phyloP scores from a whole-genome alignment of 2,113 vertebrate genomes.

The Mirounga angustirostris region DNA sequence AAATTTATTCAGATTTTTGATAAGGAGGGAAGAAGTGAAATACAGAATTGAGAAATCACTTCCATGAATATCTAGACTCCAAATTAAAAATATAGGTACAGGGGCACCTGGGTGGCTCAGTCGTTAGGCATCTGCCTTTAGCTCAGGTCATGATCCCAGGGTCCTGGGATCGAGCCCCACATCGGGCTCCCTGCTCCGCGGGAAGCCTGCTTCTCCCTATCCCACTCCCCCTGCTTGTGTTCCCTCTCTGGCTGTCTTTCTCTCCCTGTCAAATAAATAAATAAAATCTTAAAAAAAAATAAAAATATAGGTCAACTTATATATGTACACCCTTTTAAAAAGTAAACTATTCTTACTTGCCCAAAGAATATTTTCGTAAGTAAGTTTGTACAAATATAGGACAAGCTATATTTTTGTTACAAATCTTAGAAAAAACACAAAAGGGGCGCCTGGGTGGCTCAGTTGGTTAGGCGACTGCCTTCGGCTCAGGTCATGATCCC shows the following conservation, averaged over 20 bases:
- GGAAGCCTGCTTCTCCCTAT: too few species aligned
- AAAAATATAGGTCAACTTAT: not conserved
- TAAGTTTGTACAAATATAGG: conserved; percentile 13
- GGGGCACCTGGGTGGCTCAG: too few species aligned
- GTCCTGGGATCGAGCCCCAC: too few species aligned
- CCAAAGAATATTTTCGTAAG: not conserved
- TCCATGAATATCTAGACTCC: not conserved
- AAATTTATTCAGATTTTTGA: not conserved
- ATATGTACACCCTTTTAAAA: not conserved
- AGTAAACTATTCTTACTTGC: not conserved
- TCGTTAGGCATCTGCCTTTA: too few species aligned
- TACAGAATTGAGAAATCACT: not conserved
- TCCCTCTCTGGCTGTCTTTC: too few species aligned
- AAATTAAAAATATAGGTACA: conserved; percentile 13
- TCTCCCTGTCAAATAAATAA: too few species aligned
- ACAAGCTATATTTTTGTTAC: conserved; percentile 22
- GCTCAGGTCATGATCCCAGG: too few species aligned
- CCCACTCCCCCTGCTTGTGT: too few species aligned
- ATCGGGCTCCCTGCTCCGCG: too few species aligned
- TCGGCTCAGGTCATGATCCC: too few species aligned
- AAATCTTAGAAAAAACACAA: not conserved
- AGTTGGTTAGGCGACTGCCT: too few species aligned
- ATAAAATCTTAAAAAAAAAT: too few species aligned
- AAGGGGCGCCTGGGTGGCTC: not conserved
- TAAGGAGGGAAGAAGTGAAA: not conserved